Base-by-base conservation (phyloP, 2,888 invertebrate genomes). In the Chironomus riparius region DNA sequence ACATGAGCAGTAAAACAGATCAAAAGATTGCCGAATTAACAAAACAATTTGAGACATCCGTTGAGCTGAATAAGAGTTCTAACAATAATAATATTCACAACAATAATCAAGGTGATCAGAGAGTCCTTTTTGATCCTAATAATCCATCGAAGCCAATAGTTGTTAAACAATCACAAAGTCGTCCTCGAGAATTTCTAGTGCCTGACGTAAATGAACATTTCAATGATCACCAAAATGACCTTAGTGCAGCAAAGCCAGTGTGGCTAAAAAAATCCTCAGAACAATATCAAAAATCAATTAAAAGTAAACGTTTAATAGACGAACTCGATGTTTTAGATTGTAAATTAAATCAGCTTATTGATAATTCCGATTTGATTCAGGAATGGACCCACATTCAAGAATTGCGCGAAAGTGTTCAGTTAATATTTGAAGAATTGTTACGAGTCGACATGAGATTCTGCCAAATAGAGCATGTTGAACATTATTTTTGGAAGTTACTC, bases 401-500 rank as follows among this genome's bases (percentile, higher is more conserved):
- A 28, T 87, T 89, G 77, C 88, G 92, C 82, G 87, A 79, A 75
- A 78, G 81, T 80, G 84, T 94, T 77, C 91, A 92, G 84, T 86
- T 88, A 77, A 89, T 89, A 70, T 87, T 93, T 69, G 87, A 88
- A 78, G 88, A 86, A 78, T 85, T 94, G 10, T 83, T 94, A 12
- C 86, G 91, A 80, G 88, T 90, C 65, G 94, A 96, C 83, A 87
- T 95, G 77, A 94, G 93, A 83, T 93, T 94, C 82, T 93, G 94
- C 79, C 92, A 93, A 81, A 87, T 90, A 62, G 92, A 94, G 81
- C 94, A 95, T 81, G 89, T 95, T 7, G 97, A 97, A 81, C 92
- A 93, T 80, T 90, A 92, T 81, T 90, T 97, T 83, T 97, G 97
- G 97, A 95, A 95, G 83, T 88, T 94, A 77, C 86, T 94, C 3